phyloP scores from a whole-genome alignment of 64 coral and sea anemone genomes.

The Dendrophyllia cribrosa region DNA sequence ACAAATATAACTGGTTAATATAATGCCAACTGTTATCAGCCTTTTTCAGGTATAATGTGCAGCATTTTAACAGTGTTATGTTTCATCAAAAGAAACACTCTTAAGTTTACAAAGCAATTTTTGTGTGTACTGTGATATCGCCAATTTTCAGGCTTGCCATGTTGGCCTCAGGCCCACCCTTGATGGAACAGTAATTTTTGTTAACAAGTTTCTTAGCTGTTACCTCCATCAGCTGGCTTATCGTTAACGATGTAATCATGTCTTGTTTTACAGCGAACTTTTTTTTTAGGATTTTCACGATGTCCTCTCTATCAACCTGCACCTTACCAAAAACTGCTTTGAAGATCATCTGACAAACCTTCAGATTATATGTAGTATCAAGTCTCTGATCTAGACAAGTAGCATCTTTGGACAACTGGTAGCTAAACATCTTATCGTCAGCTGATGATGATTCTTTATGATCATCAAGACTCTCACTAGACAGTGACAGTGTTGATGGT shows the following conservation, averaged over 20 bases:
- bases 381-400: neutral
- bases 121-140: slow-evolving; percentile 12
- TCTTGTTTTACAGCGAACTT: slow-evolving; percentile 48
- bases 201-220: slow-evolving; percentile 24
- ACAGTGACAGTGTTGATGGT: slow-evolving; percentile 18
- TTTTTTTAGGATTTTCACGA: slow-evolving; percentile 45
- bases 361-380: slow-evolving; percentile 33
- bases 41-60: slow-evolving; percentile 19
- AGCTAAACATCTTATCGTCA: slow-evolving; percentile 26
- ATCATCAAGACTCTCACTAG: neutral
- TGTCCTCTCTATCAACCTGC: slow-evolving; percentile 30
- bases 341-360: slow-evolving; percentile 57
- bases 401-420: slow-evolving; percentile 13
- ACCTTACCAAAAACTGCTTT: slow-evolving; percentile 47
- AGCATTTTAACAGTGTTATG: neutral
- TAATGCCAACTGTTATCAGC: neutral
- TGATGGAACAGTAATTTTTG: slow-evolving; percentile 37
- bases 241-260: slow-evolving; percentile 18
- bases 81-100: slow-evolving; percentile 5
- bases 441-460: slow-evolving; percentile 1
- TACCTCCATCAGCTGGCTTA: slow-evolving; percentile 48
- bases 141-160: slow-evolving; percentile 16
- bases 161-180: slow-evolving; percentile 28
- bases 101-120: slow-evolving; percentile 2
- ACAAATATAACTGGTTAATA: slow-evolving; percentile 5